Evolutionary conservation across 2,113 vertebrate species (phyloP), one percentile per base, ranked within the genome.

Genomic region (Cynocephalus volans): DNA sequence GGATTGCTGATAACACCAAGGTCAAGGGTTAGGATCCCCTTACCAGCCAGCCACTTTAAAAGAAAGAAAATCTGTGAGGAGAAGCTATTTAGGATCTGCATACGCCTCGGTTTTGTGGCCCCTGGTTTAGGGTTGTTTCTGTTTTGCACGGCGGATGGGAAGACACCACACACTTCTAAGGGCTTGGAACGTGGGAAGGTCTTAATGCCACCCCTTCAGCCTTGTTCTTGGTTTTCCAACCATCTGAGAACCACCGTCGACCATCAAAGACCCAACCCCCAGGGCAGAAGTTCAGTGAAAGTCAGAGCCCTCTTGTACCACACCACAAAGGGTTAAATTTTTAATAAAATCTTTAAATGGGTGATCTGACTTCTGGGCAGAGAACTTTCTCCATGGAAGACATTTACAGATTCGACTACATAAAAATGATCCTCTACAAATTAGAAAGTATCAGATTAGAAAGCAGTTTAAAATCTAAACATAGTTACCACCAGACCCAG

Each of bases 51-150:
- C 41, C 41, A 41, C 41, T 41, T 41, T 41, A 41, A 41, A 41
- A 41, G 41, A 41, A 41, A 33, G 64, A 73, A 28, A 60, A 52
- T 23, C 6, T 5, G 1, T 9, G 54, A 19, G 75, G 45, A 41
- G 3, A 50, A 45, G 82, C 70, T 64, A 1, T n/a, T 15, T 62
- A 28, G n/a, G 77, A 15, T 8, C 69, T 12, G 79, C 6, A 6
- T 26, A 2, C 8, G 3, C 12, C 0, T 12, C 19, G 33, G 52
- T n/a, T n/a, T 0, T 0, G 26, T 4, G 28, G 10, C 79, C 65
- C 73, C 10, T 0, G 5, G 31, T 6, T n/a, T 5, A 41, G 1
- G 21, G 69, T 23, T 6, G 24, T 36, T 18, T 18, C 3, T 28
- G 50, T 33, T 15, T 67, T 33, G 64, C 33, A 33, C 33, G 33